A percentile compares a stretch with the other conserved stretches of the same genome.
These are phyloP conservation scores for Tetragnatha versicolor DNA, from an alignment of 1,140 invertebrate genomes.

Conservation along the genomic window DNA sequence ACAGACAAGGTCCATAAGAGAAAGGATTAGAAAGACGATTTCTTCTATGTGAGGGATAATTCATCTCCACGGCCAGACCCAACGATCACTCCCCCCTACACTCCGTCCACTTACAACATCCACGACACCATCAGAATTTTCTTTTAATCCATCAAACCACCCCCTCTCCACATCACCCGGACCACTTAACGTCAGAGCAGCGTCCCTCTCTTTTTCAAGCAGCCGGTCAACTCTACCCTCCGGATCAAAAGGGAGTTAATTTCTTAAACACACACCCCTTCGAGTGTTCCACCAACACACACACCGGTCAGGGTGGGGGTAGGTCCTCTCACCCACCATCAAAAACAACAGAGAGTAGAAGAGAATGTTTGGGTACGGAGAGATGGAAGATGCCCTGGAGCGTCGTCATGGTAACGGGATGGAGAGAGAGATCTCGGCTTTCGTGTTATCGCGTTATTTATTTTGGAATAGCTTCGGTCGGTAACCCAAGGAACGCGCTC, in stretches of 20 bases:
- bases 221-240: neutral
- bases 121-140: too few relatives aligned
- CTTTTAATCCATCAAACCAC: neutral
- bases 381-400: slow-evolving; percentile 34
- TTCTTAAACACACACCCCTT: slow-evolving; percentile 8
- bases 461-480: too few relatives aligned
- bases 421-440: neutral
- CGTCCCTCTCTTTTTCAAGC: neutral
- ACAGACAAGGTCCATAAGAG: too few relatives aligned
- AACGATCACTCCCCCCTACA: too few relatives aligned
- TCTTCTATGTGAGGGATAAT: too few relatives aligned
- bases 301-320: neutral
- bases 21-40: too few relatives aligned
- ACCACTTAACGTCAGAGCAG: neutral
- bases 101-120: too few relatives aligned
- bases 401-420: slow-evolving; percentile 16
- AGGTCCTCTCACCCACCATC: slow-evolving; percentile 8
- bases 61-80: too few relatives aligned
- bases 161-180: neutral
- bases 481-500: too few relatives aligned
- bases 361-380: slow-evolving; percentile 29
- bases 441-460: too few relatives aligned
- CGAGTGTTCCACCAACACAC: neutral
- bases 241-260: neutral
- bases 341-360: slow-evolving; percentile 25